Conservation (phyloP, 2,888 invertebrate genomes). For the Xylocampa areola region DNA sequence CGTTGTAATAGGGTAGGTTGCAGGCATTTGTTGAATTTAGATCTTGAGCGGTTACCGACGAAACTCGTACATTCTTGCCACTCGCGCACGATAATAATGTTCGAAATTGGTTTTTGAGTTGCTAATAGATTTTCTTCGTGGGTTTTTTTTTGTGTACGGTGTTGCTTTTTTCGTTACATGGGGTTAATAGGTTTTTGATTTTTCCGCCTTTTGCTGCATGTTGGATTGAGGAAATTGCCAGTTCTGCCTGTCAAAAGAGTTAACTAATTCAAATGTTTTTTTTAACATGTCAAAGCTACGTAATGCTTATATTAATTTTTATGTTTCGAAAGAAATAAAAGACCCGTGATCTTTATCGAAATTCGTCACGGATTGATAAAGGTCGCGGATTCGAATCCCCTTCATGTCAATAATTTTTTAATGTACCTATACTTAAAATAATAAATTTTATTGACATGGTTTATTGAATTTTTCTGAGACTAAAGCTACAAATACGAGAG, state of each 20-base stretch:
- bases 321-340: no score
- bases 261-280: constrained; percentile 10
- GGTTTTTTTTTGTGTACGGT: constrained; percentile 37
- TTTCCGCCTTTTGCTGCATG: constrained; percentile 28
- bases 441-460: no score
- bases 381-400: no score
- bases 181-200: constrained; percentile 35
- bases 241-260: constrained; percentile 11
- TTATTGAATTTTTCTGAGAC: not conserved
- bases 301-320: no score
- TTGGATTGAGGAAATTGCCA: constrained; percentile 35
- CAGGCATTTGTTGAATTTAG: constrained; percentile 74
- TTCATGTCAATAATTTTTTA: no score
- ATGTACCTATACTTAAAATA: no score
- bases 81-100: constrained; percentile 57
- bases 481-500: not conserved
- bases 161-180: constrained; percentile 31
- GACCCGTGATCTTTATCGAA: no score
- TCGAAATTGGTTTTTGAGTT: constrained; percentile 58
- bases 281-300: not conserved
- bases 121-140: constrained; percentile 50
- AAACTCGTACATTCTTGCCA: constrained; percentile 61
- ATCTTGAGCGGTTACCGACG: constrained; percentile 48
- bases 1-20: constrained; percentile 83
- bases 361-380: no score